These are phyloP conservation scores for Luperina testacea DNA, from an alignment of 2,888 invertebrate genomes.

Conservation along the genomic window DNA sequence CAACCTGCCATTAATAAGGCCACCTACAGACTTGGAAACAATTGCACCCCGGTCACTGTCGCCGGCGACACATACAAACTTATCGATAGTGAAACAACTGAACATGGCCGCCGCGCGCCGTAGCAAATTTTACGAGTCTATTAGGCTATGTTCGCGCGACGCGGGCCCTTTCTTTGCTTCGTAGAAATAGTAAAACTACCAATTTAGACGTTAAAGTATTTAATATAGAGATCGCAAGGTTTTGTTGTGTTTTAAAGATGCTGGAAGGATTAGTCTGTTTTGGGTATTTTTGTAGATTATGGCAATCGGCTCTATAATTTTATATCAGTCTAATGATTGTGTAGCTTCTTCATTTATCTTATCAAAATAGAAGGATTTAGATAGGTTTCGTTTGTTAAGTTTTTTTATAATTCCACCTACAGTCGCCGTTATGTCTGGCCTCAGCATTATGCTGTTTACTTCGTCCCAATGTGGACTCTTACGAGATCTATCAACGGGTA, in stretches of 20 bases:
- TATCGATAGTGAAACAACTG: constrained; percentile 43
- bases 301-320: not conserved
- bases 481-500: not conserved
- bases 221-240: not conserved
- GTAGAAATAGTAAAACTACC: constrained; percentile 35
- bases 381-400: constrained; percentile 4
- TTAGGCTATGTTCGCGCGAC: constrained; percentile 37
- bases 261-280: constrained; percentile 5
- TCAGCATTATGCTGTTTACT: constrained; percentile 1
- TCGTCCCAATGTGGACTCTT: not conserved
- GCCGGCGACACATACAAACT: constrained; percentile 41
- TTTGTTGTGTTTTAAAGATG: constrained; percentile 7
- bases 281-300: not conserved
- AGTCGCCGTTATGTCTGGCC: constrained; percentile 15
- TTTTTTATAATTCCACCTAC: not conserved
- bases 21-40: constrained; percentile 42
- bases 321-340: not conserved
- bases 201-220: not conserved
- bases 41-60: constrained; percentile 26
- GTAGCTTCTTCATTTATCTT: constrained; percentile 18
- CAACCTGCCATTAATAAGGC: constrained; percentile 36
- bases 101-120: constrained; percentile 36
- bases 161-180: constrained; percentile 25
- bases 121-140: constrained; percentile 59
- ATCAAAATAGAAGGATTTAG: constrained; percentile 15